Base-by-base conservation (phyloP, 2,113 vertebrate species). In the Paramormyrops kingsleyae region DNA sequence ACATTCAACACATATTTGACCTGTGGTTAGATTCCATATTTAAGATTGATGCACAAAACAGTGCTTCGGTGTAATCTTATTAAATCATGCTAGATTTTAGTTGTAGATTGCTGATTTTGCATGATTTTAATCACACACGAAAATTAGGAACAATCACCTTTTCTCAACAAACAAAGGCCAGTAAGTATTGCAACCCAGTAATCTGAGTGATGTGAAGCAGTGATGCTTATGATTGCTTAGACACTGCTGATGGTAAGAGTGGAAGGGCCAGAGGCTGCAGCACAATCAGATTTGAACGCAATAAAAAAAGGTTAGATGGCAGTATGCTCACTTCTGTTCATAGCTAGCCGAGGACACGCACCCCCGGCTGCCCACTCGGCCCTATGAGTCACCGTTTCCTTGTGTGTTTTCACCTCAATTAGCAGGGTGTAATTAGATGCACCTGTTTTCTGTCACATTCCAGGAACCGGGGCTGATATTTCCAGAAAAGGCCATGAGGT, bases 391-490 rank as follows among this genome's bases (percentile, higher is more conserved):
- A 89, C 90, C 83, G 35, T 93, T 93, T 93, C 88, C 92, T 92
- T 94, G 87, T 92, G 92, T 90, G 47, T 89, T 89, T 53, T 91
- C 91, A 92, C 62, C 88, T 85, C 42, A 90, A 88, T 90, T 77
- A 91, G 90, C 52, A 91, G 90, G 90, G 91, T 77, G 93, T 90
- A 92, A 92, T 93, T 91, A 91, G 87, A 93, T 91, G 89, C 88
- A 31, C 49, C 59, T 87, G 90, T 70, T 88, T 80, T 91, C 56
- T 91, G 70, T 91, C 74, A 85, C 56, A 89, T 95, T 95, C 92
- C 93, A 92, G 93, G 92, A 95, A 95, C 49, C 90, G 87, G 94
- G 62, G 92, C 93, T 91, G 92, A 59, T 92, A 91, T 94, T 95
- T 94, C 90, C 92, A 93, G 92, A 93, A 92, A 91, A 92, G 90